A percentile compares a stretch with the other conserved stretches of the same genome.
phyloP scores from a whole-genome alignment of 2,113 vertebrate species.

The Orientallactaga bullata region DNA sequence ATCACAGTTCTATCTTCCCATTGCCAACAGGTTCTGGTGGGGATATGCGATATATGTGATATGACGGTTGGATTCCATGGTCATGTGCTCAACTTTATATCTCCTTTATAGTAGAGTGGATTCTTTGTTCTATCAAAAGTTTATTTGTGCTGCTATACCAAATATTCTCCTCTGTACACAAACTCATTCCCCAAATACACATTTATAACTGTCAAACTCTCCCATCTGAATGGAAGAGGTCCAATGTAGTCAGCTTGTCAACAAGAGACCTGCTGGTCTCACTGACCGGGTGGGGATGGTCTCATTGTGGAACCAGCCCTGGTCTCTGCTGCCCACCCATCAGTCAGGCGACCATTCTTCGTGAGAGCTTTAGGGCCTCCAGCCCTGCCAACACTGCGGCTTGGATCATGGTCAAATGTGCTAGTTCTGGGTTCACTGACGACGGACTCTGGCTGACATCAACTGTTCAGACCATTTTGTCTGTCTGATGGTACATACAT shows the following conservation, averaged over 20 bases:
- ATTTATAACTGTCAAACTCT: not conserved
- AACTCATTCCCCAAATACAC: not conserved
- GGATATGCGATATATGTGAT: not conserved
- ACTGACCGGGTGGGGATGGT: not conserved
- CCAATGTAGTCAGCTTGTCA: not conserved
- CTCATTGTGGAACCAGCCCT: not conserved
- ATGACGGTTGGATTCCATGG: not conserved
- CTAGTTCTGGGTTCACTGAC: not conserved
- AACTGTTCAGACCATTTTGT: not conserved
- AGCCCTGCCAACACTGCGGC: not conserved
- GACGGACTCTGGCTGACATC: not conserved
- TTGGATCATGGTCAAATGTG: not conserved
- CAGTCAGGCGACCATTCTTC: not conserved
- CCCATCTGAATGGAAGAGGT: not conserved
- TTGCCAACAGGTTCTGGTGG: not conserved
- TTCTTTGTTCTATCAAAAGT: not conserved
- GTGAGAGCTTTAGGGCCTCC: not conserved
- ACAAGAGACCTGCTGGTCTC: not conserved
- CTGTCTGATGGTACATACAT: not conserved
- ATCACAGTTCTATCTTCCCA: not conserved
- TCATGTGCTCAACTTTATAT: not conserved
- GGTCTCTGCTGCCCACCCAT: not conserved
- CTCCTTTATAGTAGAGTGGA: not conserved
- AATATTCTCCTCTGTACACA: not conserved
- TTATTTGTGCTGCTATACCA: not conserved